Evolutionary conservation across 2,113 vertebrate genomes (phyloP).

Genomic region (Acinonyx jubatus): DNA sequence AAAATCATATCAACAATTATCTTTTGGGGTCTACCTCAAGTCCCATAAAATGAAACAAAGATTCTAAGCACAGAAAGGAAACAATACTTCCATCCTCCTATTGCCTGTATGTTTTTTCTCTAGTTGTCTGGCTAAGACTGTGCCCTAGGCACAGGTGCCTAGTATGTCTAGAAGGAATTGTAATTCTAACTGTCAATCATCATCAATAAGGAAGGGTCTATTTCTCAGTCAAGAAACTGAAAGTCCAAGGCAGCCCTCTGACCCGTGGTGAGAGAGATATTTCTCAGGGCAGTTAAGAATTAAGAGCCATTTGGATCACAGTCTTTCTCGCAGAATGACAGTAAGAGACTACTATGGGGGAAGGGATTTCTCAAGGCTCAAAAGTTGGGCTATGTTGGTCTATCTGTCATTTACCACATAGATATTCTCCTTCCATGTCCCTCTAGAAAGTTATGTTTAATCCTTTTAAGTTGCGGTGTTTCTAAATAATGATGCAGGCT

Average conservation of each 20-base stretch:
- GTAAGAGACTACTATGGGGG: background rate
- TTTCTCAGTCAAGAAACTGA: background rate
- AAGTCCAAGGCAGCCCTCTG: background rate
- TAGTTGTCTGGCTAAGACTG: background rate
- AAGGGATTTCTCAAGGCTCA: background rate
- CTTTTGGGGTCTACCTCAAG: background rate
- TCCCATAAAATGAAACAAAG: slow-evolving; percentile 4
- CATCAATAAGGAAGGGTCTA: background rate
- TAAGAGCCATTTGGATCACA: background rate
- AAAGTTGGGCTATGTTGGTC: background rate
- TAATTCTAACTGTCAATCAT: background rate
- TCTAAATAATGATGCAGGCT: background rate
- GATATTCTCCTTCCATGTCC: background rate
- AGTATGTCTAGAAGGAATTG: background rate
- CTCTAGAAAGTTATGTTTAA: background rate
- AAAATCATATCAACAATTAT: slow-evolving; percentile 29
- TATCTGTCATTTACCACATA: background rate
- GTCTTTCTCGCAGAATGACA: background rate
- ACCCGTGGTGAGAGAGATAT: background rate
- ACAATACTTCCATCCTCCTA: background rate
- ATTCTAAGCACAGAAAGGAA: background rate
- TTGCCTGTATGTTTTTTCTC: background rate
- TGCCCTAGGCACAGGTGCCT: background rate
- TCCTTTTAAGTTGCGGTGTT: background rate
- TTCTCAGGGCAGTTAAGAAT: background rate